phyloP scores from a whole-genome alignment of 1,140 invertebrate genomes.

The Ips nitidus region DNA sequence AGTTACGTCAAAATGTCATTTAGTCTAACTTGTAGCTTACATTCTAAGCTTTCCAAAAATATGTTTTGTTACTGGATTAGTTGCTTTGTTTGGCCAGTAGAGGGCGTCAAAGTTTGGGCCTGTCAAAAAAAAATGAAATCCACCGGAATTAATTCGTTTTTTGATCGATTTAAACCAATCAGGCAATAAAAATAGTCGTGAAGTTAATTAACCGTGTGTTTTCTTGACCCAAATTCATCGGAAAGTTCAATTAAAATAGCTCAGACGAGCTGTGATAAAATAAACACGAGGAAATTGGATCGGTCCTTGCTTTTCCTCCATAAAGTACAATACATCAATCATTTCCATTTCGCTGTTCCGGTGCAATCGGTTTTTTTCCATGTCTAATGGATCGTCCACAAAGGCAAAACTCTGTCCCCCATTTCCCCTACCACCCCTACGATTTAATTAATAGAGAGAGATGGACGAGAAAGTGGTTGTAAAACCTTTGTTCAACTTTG shows the following conservation, averaged over 20 bases:
- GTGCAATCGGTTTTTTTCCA: background rate
- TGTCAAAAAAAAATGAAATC: background rate
- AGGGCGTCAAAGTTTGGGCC: no score
- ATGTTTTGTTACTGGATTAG: no score
- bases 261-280: background rate
- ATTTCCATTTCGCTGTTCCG: constrained; percentile 1
- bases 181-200: background rate
- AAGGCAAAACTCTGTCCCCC: no score
- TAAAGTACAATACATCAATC: constrained; percentile 1
- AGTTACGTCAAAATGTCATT: background rate
- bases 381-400: background rate
- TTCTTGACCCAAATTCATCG: constrained; percentile 1
- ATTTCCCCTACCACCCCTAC: no score
- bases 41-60: no score
- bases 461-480: no score
- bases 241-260: background rate
- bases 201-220: constrained; percentile 1
- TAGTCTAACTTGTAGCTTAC: background rate
- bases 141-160: background rate
- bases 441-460: no score
- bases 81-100: no score
- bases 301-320: background rate
- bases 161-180: background rate
- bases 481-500: no score
- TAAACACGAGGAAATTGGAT: constrained; percentile 1